These are phyloP conservation scores for Tenthredo livida DNA, from an alignment of 2,888 invertebrate species.

Conservation along the genomic window DNA sequence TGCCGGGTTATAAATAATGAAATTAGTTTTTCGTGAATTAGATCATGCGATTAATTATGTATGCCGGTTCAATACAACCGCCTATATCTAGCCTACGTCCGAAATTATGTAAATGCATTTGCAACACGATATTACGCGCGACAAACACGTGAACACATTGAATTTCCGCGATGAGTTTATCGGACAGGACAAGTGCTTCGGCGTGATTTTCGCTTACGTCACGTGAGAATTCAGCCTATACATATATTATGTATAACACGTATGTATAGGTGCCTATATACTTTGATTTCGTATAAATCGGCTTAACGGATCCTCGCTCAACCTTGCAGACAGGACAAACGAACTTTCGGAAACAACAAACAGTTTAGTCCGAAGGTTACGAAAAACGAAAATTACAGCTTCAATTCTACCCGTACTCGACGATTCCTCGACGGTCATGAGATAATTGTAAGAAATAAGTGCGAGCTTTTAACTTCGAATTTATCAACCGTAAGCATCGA, in stretches of 20 bases:
- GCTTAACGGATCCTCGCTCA: not conserved
- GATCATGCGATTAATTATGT: conserved; percentile 5
- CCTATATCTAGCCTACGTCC: not conserved
- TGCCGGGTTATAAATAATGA: not conserved
- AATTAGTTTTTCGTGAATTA: not conserved
- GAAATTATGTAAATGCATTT: conserved; percentile 34
- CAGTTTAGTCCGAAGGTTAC: conserved; percentile 13
- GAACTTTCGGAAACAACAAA: conserved; percentile 26
- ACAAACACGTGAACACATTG: conserved; percentile 34
- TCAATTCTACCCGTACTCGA: not conserved
- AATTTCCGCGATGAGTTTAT: conserved; percentile 11
- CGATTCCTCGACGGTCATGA: not conserved
- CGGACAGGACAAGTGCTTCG: conserved; percentile 16
- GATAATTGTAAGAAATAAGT: conserved; percentile 1
- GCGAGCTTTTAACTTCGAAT: not conserved
- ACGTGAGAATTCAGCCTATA: conserved; percentile 17
- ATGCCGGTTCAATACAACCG: not conserved
- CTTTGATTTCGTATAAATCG: not conserved
- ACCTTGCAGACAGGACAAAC: conserved; percentile 1
- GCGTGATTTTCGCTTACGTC: conserved; percentile 23
- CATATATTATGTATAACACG: not conserved
- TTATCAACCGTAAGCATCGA: not conserved
- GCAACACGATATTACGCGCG: conserved; percentile 39
- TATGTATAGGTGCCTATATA: not conserved
- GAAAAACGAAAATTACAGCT: not conserved